Evolutionary conservation across 2,888 invertebrate species (phyloP).

Genomic region (Pyrgus malvae): DNA sequence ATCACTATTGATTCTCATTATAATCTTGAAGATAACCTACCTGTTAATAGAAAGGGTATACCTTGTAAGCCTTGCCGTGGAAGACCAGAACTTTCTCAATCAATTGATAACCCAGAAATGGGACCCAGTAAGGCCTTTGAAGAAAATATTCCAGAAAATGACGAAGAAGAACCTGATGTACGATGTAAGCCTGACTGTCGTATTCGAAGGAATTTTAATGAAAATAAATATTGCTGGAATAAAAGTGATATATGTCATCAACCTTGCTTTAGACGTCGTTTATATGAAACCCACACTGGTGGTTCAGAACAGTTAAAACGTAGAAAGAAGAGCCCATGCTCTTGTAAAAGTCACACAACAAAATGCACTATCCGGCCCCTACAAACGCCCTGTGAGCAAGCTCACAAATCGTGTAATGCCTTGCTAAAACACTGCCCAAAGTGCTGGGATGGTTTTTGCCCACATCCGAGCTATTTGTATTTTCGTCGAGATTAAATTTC

Average conservation of each 20-base stretch:
- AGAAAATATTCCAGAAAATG: background rate
- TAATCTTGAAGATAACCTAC: too few species aligned
- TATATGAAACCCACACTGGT: background rate
- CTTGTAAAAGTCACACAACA: background rate
- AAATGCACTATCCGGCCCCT: conserved; percentile 12
- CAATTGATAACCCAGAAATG: background rate
- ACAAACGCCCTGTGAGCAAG: background rate
- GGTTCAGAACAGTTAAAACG: conserved; percentile 1
- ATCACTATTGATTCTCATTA: too few species aligned
- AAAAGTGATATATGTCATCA: background rate
- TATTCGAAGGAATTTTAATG: background rate
- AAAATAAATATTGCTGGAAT: background rate
- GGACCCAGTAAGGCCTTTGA: background rate
- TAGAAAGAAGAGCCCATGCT: background rate
- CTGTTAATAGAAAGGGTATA: background rate
- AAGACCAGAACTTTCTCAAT: background rate
- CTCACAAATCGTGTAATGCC: conserved; percentile 23
- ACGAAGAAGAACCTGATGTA: background rate
- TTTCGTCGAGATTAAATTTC: conserved; percentile 35
- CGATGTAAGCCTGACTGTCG: conserved; percentile 1
- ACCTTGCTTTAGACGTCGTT: conserved; percentile 9
- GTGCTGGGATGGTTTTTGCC: conserved; percentile 48
- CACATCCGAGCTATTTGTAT: conserved; percentile 49
- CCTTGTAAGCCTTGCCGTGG: background rate
- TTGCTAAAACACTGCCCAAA: conserved; percentile 38